Percentiles rank a stretch among this genome's conserved stretches.
These are phyloP conservation scores for Myotis davidii DNA, from an alignment of 2,113 vertebrate species.

Conservation along the genomic window DNA sequence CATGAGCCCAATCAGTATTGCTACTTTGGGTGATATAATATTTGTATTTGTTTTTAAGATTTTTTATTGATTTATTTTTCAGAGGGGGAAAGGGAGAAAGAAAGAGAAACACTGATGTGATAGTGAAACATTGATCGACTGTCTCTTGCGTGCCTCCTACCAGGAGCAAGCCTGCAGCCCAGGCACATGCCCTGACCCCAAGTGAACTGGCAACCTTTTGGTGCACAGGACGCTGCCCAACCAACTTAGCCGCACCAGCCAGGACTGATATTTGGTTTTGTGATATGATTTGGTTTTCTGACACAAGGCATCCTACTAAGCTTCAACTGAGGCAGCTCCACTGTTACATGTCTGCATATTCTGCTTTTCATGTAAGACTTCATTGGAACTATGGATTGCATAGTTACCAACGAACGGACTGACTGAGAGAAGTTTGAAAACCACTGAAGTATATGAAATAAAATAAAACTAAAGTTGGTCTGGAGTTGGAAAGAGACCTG, in stretches of 20 bases:
- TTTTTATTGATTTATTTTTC: too few species aligned
- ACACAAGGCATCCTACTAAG: neutral
- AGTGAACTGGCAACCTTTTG: too few species aligned
- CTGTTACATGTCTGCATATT: neutral
- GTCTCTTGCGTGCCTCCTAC: too few species aligned
- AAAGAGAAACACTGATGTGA: too few species aligned
- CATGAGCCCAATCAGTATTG: neutral
- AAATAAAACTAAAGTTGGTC: slow-evolving; percentile 34
- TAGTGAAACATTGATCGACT: too few species aligned
- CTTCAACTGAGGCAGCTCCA: neutral
- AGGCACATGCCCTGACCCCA: too few species aligned
- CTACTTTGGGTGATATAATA: neutral
- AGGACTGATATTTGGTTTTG: neutral
- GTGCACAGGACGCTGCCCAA: too few species aligned
- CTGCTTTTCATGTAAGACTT: neutral
- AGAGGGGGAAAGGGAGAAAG: too few species aligned
- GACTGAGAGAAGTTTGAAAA: neutral
- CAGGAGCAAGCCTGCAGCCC: too few species aligned
- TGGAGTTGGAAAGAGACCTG: neutral
- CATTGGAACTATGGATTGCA: neutral
- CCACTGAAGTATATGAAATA: neutral
- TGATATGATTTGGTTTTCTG: neutral
- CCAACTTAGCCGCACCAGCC: too few species aligned
- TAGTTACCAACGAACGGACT: neutral
- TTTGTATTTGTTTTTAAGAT: neutral